phyloP scores from a whole-genome alignment of 2,888 invertebrate genomes.

The Dyspetes luteomarginatus region DNA sequence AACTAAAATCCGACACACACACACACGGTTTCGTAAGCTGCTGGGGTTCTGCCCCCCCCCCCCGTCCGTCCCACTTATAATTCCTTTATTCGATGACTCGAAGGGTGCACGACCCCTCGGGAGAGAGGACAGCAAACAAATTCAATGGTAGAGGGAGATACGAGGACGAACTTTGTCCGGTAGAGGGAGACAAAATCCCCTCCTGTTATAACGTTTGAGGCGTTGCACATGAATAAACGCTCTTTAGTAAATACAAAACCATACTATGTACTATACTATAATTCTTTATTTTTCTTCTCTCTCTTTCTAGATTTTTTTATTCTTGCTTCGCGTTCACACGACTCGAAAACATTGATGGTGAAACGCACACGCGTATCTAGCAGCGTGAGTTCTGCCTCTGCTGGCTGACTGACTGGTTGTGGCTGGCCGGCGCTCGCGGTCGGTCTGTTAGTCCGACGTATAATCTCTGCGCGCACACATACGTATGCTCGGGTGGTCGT shows the following conservation, averaged over 20 bases:
- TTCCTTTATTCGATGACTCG: constrained; percentile 42
- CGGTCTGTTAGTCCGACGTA: constrained; percentile 31
- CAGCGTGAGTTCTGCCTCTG: constrained; percentile 51
- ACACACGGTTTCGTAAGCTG: background rate
- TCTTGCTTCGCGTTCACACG: constrained; percentile 9
- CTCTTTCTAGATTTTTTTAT: constrained; percentile 18
- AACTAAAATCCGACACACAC: constrained; percentile 38
- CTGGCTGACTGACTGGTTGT: constrained; percentile 55
- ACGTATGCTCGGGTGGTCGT: constrained; percentile 20
- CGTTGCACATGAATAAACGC: background rate
- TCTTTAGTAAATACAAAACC: background rate
- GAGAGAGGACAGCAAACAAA: constrained; percentile 44
- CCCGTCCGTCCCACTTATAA: constrained; percentile 16
- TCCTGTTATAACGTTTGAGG: constrained; percentile 33
- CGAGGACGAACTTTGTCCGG: constrained; percentile 16
- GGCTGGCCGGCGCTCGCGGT: constrained; percentile 19
- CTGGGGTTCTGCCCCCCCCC: background rate
- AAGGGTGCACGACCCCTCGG: constrained; percentile 63
- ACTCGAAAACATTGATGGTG: constrained; percentile 46
- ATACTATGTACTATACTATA: background rate
- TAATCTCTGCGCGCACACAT: constrained; percentile 42
- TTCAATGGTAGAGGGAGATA: background rate
- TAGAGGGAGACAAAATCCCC: constrained; percentile 44
- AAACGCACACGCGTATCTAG: constrained; percentile 17
- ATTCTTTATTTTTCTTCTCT: constrained; percentile 4